A percentile compares a stretch with the other conserved stretches of the same genome.
Conservation (phyloP, 2,888 invertebrate genomes). For the Prosopocoilus inquinatus region DNA sequence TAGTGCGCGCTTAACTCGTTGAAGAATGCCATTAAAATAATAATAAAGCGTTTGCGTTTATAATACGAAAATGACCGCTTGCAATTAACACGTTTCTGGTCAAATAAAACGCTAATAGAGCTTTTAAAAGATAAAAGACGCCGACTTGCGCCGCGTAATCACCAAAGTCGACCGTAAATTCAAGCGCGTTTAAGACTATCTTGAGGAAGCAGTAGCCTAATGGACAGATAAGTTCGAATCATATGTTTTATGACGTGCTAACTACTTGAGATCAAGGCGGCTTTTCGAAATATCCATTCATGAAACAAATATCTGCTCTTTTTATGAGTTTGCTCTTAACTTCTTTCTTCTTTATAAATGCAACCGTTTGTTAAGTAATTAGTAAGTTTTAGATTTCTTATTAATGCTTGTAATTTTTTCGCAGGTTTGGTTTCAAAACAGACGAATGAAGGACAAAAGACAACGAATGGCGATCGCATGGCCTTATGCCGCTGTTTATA, state of each 20-base stretch:
- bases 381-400: constrained; percentile 5
- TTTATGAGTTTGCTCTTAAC: background rate
- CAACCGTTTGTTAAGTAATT: constrained; percentile 17
- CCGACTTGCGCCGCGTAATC: constrained; percentile 32
- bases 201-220: constrained; percentile 40
- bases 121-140: constrained; percentile 43
- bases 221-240: constrained; percentile 48
- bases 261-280: constrained; percentile 44
- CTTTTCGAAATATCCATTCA: constrained; percentile 22
- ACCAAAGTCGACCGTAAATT: constrained; percentile 36
- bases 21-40: constrained; percentile 9
- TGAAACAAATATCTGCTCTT: constrained; percentile 10
- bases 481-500: constrained; percentile 93
- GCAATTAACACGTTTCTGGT: constrained; percentile 45
- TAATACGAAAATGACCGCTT: background rate
- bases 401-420: constrained; percentile 26
- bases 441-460: constrained; percentile 96
- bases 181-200: constrained; percentile 23
- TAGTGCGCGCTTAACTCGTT: background rate
- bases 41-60: constrained; percentile 1
- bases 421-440: constrained; percentile 97
- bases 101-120: constrained; percentile 46
- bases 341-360: constrained; percentile 7
- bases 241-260: constrained; percentile 49
- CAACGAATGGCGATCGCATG: constrained; percentile 92